Conservation (phyloP, 2,797 vertebrate species). For the Phoebastria nigripes region DNA sequence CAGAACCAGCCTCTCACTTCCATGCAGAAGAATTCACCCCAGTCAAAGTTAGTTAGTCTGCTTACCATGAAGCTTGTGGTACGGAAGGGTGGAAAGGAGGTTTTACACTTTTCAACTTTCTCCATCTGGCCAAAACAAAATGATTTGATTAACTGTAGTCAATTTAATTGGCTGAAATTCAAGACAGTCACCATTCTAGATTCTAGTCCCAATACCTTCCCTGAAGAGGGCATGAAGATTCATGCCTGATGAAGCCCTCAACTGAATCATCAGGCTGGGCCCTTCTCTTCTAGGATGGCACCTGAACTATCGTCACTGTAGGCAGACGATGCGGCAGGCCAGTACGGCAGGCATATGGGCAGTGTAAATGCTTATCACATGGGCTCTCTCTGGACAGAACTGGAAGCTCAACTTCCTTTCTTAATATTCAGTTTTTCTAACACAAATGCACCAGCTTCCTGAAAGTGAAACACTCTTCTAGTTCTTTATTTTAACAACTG, state of each 20-base stretch:
- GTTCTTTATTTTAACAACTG: background rate
- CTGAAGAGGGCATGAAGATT: background rate
- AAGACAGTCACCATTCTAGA: background rate
- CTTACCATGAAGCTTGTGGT: background rate
- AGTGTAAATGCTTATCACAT: background rate
- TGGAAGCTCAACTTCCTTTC: background rate
- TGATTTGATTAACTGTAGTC: background rate
- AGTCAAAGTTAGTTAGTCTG: background rate
- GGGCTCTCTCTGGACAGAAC: background rate
- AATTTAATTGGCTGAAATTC: background rate
- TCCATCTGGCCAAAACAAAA: background rate
- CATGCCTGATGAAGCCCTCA: background rate
- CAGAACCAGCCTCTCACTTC: background rate
- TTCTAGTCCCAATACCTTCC: background rate
- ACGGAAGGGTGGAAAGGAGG: background rate
- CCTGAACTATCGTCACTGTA: background rate
- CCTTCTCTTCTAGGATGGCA: background rate
- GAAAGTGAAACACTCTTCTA: background rate
- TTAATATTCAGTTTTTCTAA: background rate
- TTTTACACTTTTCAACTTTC: background rate
- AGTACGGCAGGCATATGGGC: background rate
- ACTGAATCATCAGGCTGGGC: background rate
- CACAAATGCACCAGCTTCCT: background rate
- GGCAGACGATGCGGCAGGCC: background rate
- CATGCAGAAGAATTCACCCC: background rate